Evolutionary conservation across 2,797 vertebrate species (phyloP).

Genomic region (Mycteria americana): DNA sequence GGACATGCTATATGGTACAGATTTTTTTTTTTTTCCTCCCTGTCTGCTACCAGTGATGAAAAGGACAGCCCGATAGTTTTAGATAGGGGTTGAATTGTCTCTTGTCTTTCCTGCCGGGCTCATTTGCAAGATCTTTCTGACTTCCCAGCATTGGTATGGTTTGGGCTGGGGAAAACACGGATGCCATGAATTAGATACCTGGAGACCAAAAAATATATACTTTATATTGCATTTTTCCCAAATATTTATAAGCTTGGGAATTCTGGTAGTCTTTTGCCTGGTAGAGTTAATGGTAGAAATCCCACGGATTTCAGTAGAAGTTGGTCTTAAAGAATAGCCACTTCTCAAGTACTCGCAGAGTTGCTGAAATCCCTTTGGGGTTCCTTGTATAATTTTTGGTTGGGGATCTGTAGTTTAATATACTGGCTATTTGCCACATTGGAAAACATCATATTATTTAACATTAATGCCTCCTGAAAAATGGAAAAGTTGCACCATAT

Average conservation of each 20-base stretch:
- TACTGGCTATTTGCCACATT: not conserved
- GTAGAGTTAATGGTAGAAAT: not conserved
- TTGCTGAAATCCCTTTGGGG: not conserved
- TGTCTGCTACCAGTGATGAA: not conserved
- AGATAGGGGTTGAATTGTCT: not conserved
- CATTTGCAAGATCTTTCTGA: not conserved
- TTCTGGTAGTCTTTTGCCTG: not conserved
- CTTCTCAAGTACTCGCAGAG: not conserved
- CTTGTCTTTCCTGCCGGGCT: not conserved
- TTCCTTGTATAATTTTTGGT: not conserved
- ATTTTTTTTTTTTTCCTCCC: not conserved
- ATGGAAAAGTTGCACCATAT: not conserved
- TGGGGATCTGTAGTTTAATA: not conserved
- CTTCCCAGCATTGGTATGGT: not conserved
- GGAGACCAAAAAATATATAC: fast-evolving
- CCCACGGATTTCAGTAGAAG: not conserved
- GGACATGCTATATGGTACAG: not conserved
- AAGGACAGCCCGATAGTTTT: not conserved
- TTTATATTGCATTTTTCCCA: not conserved
- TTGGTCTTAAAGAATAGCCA: not conserved
- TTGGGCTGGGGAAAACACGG: not conserved
- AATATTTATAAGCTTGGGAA: not conserved
- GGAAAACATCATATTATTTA: not conserved
- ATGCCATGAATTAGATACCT: not conserved
- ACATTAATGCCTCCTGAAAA: not conserved